Evolutionary conservation across 2,113 vertebrate genomes (phyloP), one percentile per base, ranked within the genome.

Genomic region (Equus quagga): DNA sequence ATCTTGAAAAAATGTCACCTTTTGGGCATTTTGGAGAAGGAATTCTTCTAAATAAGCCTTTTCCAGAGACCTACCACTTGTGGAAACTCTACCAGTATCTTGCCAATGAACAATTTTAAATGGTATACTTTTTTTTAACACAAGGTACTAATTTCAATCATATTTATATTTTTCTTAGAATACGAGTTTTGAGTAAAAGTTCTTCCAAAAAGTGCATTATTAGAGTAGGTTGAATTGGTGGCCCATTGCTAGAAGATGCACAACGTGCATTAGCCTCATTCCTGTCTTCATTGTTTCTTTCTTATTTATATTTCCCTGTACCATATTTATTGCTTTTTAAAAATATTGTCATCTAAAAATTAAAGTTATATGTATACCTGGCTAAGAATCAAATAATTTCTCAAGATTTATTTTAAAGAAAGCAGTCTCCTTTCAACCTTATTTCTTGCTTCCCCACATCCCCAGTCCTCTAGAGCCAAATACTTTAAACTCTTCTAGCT

Each of bases 381-480:
- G 10, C 58, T 81, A 65, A 79, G 41, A 89, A 60, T 75, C n/a
- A 89, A 78, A 21, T 67, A 46, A 36, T 56, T 85, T 89, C 28
- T 96, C 31, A 75, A 81, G 56, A 54, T 75, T 96, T 88, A 83
- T 56, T 89, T 91, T 92, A 89, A 92, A 70, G n/a, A 62, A 1
- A 70, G n/a, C 31, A 85, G 8, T 93, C 17, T 12, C 26, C 21
- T 92, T 14, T 31, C n/a, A 44, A 46, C 4, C 10, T 19, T 88
- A 62, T 84, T 89, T 85, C 36, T 28, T 70, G 17, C 2, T 84
- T 80, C 12, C 0, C 9, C 28, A 44, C 8, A 6, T 46, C 23
- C 12, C 19, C 11, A 60, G 0, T 93, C 13, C 2, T 83, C 15
- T 2, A 89, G 88, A 83, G n/a, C 10, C 6, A 88, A 69, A 49